These are phyloP conservation scores for Drosophila eugracilis DNA, from an alignment of 1,140 invertebrate genomes.

Conservation along the genomic window DNA sequence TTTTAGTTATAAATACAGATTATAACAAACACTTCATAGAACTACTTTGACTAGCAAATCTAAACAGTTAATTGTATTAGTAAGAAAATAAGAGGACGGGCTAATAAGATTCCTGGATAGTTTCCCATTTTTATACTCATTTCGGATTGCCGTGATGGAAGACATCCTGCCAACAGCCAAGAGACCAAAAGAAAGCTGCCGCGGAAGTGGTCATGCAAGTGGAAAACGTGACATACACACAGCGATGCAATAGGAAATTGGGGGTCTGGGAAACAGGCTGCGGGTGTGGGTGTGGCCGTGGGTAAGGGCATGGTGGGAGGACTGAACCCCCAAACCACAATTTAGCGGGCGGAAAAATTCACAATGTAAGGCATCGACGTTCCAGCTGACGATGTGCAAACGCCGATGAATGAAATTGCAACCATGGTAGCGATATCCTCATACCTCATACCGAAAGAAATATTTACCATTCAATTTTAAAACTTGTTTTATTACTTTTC, in stretches of 20 bases:
- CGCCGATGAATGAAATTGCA: constrained; percentile 36
- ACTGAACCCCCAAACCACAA: constrained; percentile 52
- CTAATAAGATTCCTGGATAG: neutral
- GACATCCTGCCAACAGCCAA: constrained; percentile 32
- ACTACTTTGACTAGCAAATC: no score
- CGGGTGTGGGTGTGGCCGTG: neutral
- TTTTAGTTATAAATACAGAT: no score
- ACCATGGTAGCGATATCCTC: constrained; percentile 16
- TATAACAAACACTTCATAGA: no score
- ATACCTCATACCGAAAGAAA: no score
- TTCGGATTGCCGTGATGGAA: constrained; percentile 27
- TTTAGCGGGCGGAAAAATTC: constrained; percentile 55
- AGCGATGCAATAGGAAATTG: constrained; percentile 7
- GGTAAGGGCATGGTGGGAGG: neutral
- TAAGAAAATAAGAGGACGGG: no score
- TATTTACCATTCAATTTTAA: no score
- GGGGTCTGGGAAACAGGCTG: neutral
- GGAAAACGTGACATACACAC: constrained; percentile 40
- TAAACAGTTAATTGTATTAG: no score
- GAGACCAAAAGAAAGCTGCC: constrained; percentile 38
- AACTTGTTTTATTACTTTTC: no score
- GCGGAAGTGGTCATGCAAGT: constrained; percentile 63
- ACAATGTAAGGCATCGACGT: constrained; percentile 40
- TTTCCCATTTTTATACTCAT: neutral
- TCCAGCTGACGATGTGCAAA: constrained; percentile 63